Conservation (phyloP, 2,113 vertebrate genomes). For the Salvelinus namaycush region DNA sequence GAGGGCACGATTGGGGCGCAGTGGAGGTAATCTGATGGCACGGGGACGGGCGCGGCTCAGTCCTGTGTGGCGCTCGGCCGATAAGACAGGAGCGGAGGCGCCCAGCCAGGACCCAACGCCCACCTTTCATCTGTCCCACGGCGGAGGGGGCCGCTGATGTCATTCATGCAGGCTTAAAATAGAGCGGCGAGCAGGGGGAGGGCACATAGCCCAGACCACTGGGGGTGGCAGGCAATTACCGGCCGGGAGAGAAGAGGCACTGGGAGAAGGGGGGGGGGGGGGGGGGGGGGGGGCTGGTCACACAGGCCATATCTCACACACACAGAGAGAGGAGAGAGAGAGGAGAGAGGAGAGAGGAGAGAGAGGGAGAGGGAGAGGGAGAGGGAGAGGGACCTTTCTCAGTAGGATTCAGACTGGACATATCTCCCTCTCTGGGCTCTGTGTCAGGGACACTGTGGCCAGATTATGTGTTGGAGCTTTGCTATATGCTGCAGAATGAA, state of each 20-base stretch:
- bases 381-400: not conserved
- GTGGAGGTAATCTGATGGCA: constrained; percentile 65
- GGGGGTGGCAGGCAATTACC: constrained; percentile 75
- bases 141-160: constrained; percentile 67
- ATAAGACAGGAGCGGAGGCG: constrained; percentile 69
- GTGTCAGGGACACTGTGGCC: no score
- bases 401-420: no score
- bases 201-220: constrained; percentile 61
- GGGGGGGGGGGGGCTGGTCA: constrained; percentile 14
- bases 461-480: no score
- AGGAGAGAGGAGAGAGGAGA: not conserved
- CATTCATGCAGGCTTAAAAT: constrained; percentile 70
- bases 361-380: not conserved
- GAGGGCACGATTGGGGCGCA: constrained; percentile 58
- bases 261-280: constrained; percentile 24
- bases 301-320: constrained; percentile 9
- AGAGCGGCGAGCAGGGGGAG: constrained; percentile 47
- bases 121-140: constrained; percentile 74
- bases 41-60: constrained; percentile 46
- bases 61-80: constrained; percentile 67
- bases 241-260: constrained; percentile 62
- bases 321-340: not conserved
- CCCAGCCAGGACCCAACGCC: constrained; percentile 58
- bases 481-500: no score
- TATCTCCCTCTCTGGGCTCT: no score